Percentiles rank a stretch among this genome's conserved stretches.
phyloP scores from a whole-genome alignment of 2,113 vertebrate species.

The Malurus elegans region DNA sequence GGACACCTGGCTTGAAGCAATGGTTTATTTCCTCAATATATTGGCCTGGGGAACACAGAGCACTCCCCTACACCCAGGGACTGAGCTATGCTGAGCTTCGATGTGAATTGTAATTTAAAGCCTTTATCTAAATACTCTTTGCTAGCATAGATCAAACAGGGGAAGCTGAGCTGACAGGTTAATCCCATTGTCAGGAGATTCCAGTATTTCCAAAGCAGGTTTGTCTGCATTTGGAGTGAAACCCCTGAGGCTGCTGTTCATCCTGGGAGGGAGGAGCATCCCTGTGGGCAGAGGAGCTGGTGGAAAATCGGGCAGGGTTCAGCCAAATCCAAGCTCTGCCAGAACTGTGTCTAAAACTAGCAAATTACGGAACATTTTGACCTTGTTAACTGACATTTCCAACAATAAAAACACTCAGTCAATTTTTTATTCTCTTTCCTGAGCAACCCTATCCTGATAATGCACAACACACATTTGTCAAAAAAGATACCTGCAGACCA shows the following conservation, averaged over 20 bases:
- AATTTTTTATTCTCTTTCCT: background rate
- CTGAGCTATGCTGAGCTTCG: background rate
- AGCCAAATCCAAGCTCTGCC: background rate
- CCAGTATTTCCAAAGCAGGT: background rate
- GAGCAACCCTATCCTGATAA: background rate
- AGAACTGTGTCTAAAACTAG: background rate
- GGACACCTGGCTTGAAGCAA: background rate
- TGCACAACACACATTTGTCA: background rate
- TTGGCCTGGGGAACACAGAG: accelerated
- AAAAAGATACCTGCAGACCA: background rate
- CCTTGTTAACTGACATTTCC: background rate
- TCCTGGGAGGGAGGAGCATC: background rate
- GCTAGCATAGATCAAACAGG: background rate
- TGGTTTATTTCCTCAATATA: background rate
- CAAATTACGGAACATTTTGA: background rate
- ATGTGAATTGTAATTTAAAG: background rate
- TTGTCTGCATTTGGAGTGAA: conserved; percentile 1
- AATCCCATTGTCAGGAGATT: conserved; percentile 10
- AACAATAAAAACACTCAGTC: background rate
- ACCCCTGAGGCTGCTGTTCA: accelerated
- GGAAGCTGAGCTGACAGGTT: conserved; percentile 1
- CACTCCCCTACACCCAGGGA: background rate
- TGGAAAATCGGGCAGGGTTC: background rate
- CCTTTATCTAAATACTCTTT: background rate
- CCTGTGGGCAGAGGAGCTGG: background rate